Percentiles rank a stretch among this genome's conserved stretches.
phyloP scores from a whole-genome alignment of 35 echinoderm and acorn worm genomes.

The Heliocidaris tuberculata region DNA sequence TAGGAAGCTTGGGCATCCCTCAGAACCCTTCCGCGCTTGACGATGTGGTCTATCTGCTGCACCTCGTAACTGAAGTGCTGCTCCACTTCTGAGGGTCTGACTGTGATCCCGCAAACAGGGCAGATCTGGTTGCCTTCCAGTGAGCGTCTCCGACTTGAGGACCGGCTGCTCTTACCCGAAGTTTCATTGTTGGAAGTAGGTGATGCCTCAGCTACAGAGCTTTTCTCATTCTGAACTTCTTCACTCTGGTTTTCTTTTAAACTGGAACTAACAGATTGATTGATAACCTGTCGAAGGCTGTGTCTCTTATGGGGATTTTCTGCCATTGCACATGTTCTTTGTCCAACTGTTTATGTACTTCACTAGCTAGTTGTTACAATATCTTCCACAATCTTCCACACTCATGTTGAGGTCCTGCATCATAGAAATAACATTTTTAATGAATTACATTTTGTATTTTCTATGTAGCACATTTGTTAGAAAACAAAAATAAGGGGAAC shows the following conservation, averaged over 20 bases:
- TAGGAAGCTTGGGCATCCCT: conserved; percentile 25
- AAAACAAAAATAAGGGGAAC: too few relatives aligned
- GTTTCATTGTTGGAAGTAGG: not conserved
- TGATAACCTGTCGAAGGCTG: not conserved
- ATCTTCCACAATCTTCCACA: too few relatives aligned
- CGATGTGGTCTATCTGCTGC: conserved; percentile 44
- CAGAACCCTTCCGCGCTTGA: not conserved
- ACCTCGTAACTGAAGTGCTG: conserved; percentile 51
- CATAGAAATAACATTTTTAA: too few relatives aligned
- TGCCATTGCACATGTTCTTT: not conserved
- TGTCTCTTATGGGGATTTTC: not conserved
- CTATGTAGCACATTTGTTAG: too few relatives aligned
- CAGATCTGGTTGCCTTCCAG: conserved; percentile 22
- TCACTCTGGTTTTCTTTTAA: not conserved
- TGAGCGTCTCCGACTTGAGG: not conserved
- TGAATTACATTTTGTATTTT: too few relatives aligned
- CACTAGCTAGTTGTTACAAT: too few relatives aligned
- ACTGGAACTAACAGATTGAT: not conserved
- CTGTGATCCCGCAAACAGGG: conserved; percentile 59
- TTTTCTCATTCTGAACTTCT: not conserved
- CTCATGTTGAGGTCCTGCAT: too few relatives aligned
- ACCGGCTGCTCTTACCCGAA: not conserved
- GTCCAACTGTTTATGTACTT: not conserved
- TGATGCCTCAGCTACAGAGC: not conserved
- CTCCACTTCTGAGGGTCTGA: conserved; percentile 57